These are phyloP conservation scores for Rhizoglyphus robini DNA, from an alignment of 1,140 invertebrate genomes.

Conservation along the genomic window DNA sequence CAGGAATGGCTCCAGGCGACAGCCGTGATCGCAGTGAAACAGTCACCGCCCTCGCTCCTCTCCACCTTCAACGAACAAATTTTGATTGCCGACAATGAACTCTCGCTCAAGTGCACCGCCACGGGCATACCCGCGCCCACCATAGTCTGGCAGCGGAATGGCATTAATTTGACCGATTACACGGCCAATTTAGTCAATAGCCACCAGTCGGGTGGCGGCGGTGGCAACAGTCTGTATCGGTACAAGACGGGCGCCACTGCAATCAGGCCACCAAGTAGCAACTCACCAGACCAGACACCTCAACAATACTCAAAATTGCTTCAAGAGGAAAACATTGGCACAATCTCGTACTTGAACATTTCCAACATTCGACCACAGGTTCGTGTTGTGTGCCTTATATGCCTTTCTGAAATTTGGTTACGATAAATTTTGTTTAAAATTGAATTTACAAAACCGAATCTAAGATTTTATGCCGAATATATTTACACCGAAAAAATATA, in stretches of 20 bases:
- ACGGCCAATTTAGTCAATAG: neutral
- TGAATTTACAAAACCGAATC: too few species aligned
- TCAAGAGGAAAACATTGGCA: neutral
- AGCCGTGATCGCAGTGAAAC: constrained; percentile 22
- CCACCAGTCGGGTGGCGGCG: neutral
- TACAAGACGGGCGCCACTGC: neutral
- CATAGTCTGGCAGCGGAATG: constrained; percentile 27
- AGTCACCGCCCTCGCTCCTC: constrained; percentile 24
- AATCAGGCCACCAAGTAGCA: neutral
- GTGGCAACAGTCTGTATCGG: neutral
- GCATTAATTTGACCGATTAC: constrained; percentile 24
- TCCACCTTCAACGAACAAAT: constrained; percentile 26
- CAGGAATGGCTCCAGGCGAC: constrained; percentile 24
- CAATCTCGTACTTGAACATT: constrained; percentile 27
- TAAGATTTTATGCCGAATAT: too few species aligned
- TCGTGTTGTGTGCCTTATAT: too few species aligned
- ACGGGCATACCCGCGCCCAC: constrained; percentile 27
- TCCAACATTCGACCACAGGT: constrained; percentile 25
- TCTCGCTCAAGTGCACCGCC: constrained; percentile 27
- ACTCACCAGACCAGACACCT: neutral
- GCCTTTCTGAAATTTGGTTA: too few species aligned
- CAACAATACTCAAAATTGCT: neutral
- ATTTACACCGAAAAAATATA: too few species aligned
- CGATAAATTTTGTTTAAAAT: too few species aligned
- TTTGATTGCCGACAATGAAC: constrained; percentile 20